Conservation (phyloP, 2,797 vertebrate species). For the Balearica regulorum region DNA sequence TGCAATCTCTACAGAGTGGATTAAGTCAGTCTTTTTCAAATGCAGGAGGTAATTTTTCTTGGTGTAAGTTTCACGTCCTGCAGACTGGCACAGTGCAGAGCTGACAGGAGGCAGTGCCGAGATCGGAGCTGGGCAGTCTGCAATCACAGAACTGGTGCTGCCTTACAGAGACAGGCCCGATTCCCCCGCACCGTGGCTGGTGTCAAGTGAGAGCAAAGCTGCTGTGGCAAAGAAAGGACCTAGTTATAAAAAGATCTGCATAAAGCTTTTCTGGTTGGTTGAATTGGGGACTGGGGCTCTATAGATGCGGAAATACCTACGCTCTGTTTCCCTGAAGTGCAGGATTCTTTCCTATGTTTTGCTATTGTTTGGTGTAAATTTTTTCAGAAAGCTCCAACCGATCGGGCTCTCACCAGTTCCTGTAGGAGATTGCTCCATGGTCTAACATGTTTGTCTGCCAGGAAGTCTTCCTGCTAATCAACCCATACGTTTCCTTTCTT, state of each 20-base stretch:
- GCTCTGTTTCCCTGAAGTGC: not conserved
- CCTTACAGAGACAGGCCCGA: fast-evolving
- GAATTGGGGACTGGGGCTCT: not conserved
- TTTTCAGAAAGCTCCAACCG: not conserved
- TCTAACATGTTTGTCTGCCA: not conserved
- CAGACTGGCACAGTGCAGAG: not conserved
- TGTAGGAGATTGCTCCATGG: not conserved
- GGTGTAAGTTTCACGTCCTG: not conserved
- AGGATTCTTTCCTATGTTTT: not conserved
- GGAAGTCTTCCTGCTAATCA: not conserved
- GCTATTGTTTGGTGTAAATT: not conserved
- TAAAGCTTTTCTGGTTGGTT: not conserved
- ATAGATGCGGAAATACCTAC: not conserved
- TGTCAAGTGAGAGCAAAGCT: not conserved
- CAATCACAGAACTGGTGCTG: fast-evolving
- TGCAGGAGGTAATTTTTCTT: not conserved
- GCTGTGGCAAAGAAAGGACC: not conserved
- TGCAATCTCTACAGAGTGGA: not conserved
- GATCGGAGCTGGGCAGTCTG: fast-evolving
- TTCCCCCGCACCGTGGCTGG: fast-evolving
- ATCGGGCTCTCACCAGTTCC: not conserved
- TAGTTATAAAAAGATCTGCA: not conserved
- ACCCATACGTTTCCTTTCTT: not conserved
- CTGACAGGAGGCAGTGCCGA: fast-evolving
- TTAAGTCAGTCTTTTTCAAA: not conserved